phyloP scores from a whole-genome alignment of 2,797 vertebrate genomes.

The Poecilia wingei region DNA sequence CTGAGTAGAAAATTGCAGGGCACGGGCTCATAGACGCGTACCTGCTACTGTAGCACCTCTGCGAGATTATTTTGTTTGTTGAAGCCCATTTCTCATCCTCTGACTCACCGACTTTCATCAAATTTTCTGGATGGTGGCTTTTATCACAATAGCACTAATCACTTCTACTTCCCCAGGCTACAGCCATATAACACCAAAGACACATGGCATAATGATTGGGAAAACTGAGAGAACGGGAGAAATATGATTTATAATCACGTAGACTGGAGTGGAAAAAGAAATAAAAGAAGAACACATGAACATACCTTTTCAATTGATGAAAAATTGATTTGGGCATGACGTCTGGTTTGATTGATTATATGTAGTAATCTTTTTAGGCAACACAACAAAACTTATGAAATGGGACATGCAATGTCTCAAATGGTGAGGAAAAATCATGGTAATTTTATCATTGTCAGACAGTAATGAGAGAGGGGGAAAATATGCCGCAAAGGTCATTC shows the following conservation, averaged over 20 bases:
- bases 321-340: not conserved
- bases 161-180: conserved; percentile 13
- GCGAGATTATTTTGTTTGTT: conserved; percentile 51
- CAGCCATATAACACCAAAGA: conserved; percentile 26
- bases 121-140: conserved; percentile 54
- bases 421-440: not conserved
- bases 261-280: not conserved
- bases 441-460: not conserved
- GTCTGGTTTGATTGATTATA: not conserved
- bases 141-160: conserved; percentile 58
- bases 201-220: conserved; percentile 13
- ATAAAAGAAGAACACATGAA: not conserved
- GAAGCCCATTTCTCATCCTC: conserved; percentile 40
- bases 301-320: not conserved
- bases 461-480: no score
- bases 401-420: not conserved
- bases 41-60: conserved; percentile 49
- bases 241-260: conserved; percentile 10
- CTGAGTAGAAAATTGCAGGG: conserved; percentile 64
- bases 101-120: conserved; percentile 43
- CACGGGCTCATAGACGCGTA: conserved; percentile 28
- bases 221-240: conserved; percentile 20
- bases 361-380: not conserved
- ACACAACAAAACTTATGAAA: not conserved
- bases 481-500: no score